Conservation (phyloP, 2,797 vertebrate genomes). For the Valencia hispanica region DNA sequence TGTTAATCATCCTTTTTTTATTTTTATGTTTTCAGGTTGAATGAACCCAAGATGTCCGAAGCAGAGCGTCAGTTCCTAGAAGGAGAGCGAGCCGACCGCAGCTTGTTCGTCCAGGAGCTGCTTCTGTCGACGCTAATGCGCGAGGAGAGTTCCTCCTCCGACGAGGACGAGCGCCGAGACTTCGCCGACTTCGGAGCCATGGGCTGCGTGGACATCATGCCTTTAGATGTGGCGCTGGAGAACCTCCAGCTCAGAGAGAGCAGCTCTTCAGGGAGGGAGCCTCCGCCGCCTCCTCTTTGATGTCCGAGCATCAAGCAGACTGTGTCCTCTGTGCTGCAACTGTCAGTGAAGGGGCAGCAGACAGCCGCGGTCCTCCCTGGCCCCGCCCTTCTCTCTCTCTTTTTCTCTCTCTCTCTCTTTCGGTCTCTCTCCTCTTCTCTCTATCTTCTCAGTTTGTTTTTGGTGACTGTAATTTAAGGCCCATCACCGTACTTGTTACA, state of each 20-base stretch:
- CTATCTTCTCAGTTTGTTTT: constrained; percentile 85
- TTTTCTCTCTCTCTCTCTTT: constrained; percentile 58
- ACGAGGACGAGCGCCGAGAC: constrained; percentile 95
- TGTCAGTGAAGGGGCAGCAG: constrained; percentile 92
- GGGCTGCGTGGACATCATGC: constrained; percentile 99
- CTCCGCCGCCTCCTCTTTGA: constrained; percentile 99
- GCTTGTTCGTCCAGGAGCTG: constrained; percentile 97
- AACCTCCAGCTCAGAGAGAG: constrained; percentile 97
- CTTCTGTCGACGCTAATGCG: constrained; percentile 95
- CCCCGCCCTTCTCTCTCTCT: constrained; percentile 71
- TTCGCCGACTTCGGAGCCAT: constrained; percentile 98
- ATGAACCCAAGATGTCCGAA: constrained; percentile 98
- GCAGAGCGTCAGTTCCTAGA: constrained; percentile 94
- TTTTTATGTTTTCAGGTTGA: constrained; percentile 82
- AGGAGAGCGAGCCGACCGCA: constrained; percentile 93
- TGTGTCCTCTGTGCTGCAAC: constrained; percentile 99
- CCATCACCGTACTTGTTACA: constrained; percentile 97
- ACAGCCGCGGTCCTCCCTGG: constrained; percentile 76
- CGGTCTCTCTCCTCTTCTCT: not conserved
- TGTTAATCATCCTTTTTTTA: not conserved
- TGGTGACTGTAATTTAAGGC: constrained; percentile 99
- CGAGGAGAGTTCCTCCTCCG: constrained; percentile 97
- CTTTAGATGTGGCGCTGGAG: constrained; percentile 99
- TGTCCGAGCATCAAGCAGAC: constrained; percentile 94
- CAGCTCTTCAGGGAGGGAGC: constrained; percentile 94